A percentile compares a stretch with the other conserved stretches of the same genome.
Evolutionary conservation across 2,888 invertebrate species (phyloP).

Genomic region (Allophyes oxyacanthae): DNA sequence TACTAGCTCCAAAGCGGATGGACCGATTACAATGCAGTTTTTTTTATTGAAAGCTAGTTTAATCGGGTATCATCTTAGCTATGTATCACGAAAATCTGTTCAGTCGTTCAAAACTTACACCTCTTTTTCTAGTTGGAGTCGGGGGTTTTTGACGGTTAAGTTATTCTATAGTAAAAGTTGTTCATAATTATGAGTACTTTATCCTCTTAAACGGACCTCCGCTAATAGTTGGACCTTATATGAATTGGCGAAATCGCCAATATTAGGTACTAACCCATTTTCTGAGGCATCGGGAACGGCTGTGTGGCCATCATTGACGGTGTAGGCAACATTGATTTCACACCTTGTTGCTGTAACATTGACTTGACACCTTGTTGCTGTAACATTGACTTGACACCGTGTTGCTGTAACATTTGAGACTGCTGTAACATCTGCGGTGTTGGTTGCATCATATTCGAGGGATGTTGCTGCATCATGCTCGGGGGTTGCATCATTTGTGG

Average conservation of each 20-base stretch:
- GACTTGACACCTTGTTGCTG: constrained; percentile 16
- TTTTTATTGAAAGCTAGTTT: too few relatives aligned
- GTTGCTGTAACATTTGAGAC: constrained; percentile 27
- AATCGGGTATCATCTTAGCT: too few relatives aligned
- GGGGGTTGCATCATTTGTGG: constrained; percentile 35
- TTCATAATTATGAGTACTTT: too few relatives aligned
- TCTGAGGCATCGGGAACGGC: constrained; percentile 53
- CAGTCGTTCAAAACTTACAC: too few relatives aligned
- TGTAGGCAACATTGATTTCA: background rate
- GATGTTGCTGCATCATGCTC: constrained; percentile 29
- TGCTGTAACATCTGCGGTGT: constrained; percentile 22
- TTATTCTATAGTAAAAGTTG: too few relatives aligned
- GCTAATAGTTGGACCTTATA: background rate
- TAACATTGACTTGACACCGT: constrained; percentile 13
- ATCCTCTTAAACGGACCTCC: background rate
- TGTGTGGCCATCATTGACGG: constrained; percentile 37
- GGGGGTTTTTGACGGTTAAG: too few relatives aligned
- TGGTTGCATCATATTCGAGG: constrained; percentile 24
- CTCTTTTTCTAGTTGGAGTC: too few relatives aligned
- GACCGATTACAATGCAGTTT: too few relatives aligned
- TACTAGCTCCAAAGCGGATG: too few relatives aligned
- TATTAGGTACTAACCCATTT: constrained; percentile 42
- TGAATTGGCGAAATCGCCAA: background rate
- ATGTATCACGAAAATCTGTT: too few relatives aligned
- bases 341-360: constrained; percentile 19